Percentiles rank a stretch among this genome's conserved stretches.
phyloP scores from a whole-genome alignment of 2,888 invertebrate genomes.

The Branchipolynoe longqiensis region DNA sequence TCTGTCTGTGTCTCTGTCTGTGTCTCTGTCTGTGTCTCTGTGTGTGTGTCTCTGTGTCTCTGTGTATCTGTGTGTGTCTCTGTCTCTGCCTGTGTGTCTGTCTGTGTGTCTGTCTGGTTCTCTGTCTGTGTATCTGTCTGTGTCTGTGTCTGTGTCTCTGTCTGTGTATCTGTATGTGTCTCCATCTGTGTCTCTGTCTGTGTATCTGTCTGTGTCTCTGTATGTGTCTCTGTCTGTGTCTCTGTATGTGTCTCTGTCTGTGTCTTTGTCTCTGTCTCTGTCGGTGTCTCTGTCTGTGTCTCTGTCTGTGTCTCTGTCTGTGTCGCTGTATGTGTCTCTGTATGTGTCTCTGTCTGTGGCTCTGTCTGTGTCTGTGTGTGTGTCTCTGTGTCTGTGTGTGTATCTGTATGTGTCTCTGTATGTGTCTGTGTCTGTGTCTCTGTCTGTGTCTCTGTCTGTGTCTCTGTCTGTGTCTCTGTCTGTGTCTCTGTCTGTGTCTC shows the following conservation, averaged over 20 bases:
- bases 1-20: too few relatives aligned
- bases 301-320: slow-evolving; percentile 4
- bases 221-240: too few relatives aligned
- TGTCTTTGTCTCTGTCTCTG: slow-evolving; percentile 20
- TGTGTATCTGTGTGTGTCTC: too few relatives aligned
- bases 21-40: too few relatives aligned
- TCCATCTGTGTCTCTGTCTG: too few relatives aligned
- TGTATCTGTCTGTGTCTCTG: too few relatives aligned
- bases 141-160: neutral
- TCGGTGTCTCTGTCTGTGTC: slow-evolving; percentile 1
- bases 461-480: neutral
- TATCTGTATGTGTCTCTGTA: neutral
- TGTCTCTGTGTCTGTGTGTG: neutral
- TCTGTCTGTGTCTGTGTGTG: neutral
- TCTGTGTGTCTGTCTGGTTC: too few relatives aligned
- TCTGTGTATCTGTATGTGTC: neutral
- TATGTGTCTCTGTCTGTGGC: neutral
- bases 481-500: neutral
- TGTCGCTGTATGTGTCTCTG: neutral
- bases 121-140: too few relatives aligned
- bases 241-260: neutral
- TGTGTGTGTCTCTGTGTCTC: too few relatives aligned
- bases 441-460: neutral
- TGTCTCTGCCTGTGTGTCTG: too few relatives aligned
- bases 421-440: neutral